Conservation (phyloP, 2,888 invertebrate genomes). For the Acanthosepion pharaonis region DNA sequence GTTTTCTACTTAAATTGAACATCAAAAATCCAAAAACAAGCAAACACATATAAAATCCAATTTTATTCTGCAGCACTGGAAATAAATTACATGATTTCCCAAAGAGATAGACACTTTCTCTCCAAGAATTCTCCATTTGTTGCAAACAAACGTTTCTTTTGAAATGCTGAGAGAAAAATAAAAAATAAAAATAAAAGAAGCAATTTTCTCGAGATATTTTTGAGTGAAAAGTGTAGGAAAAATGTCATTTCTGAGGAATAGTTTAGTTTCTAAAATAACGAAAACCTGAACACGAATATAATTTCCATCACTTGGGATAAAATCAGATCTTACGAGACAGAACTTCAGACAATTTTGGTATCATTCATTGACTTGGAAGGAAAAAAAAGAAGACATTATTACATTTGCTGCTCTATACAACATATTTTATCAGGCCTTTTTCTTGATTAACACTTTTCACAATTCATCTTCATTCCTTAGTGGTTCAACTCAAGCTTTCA, state of each 20-base stretch:
- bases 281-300: neutral
- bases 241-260: neutral
- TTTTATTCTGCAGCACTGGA: neutral
- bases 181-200: neutral
- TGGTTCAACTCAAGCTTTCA: too few relatives aligned
- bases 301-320: constrained; percentile 33
- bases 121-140: neutral
- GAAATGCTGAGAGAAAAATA: neutral
- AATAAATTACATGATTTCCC: constrained; percentile 18
- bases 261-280: neutral
- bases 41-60: neutral
- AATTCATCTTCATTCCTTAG: too few relatives aligned
- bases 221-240: neutral
- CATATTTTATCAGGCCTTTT: too few relatives aligned
- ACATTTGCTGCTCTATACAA: too few relatives aligned
- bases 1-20: neutral
- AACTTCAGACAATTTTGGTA: neutral
- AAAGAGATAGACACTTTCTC: neutral
- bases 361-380: neutral
- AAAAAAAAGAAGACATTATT: neutral
- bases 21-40: neutral
- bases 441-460: too few relatives aligned
- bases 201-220: neutral
- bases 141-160: neutral
- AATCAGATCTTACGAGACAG: neutral